Base-by-base conservation (phyloP, 23 tunicate genomes). In the Styela plicata region DNA sequence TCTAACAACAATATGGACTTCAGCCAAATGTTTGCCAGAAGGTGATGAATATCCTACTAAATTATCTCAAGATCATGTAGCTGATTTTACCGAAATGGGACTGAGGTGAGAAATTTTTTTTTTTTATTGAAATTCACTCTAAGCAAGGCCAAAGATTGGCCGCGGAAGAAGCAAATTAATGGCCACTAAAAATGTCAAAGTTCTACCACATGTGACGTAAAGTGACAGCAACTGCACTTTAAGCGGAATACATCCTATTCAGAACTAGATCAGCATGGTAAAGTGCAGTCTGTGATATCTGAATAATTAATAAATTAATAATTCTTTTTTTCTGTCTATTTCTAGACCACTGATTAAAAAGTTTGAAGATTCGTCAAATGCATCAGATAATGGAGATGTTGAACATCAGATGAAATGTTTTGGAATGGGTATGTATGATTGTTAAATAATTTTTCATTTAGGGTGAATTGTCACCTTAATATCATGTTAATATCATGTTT, bases 21-120 rank as follows among this genome's bases (percentile, higher is more conserved):
- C 76, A 34, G 78, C 52, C 20, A 25, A 28, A 25, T 82, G 85
- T 70, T 29, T 82, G 2, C 27, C 76, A 2, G 78, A 68, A 25
- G 85, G 85, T 26, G 34, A 36, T 36, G 33, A 82, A 0, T 71
- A 82, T 82, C 79, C 79, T 34, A 0, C 7, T n/a, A 82, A 82
- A 21, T 23, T 76, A n/a, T 44, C 64, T 36, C 27, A n/a, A 1
- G 26, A 57, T 24, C 36, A 5, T 27, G 7, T 26, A 2, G 2
- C 3, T 2, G 77, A 2, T 30, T 71, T 71, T 7, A 71, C 34
- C 13, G 77, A 34, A 27, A 71, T 71, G 77, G 35, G 35, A 16
- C 16, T 71, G 24, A 71, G 77, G 77, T 71, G 3, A 22, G 57
- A 44, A 7, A 5, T 44, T 44, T 44, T 5, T 44, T 44, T 5